A percentile compares a stretch with the other conserved stretches of the same genome.
Evolutionary conservation across 2,797 vertebrate genomes (phyloP).

Genomic region (Melanotaenia boesemani): DNA sequence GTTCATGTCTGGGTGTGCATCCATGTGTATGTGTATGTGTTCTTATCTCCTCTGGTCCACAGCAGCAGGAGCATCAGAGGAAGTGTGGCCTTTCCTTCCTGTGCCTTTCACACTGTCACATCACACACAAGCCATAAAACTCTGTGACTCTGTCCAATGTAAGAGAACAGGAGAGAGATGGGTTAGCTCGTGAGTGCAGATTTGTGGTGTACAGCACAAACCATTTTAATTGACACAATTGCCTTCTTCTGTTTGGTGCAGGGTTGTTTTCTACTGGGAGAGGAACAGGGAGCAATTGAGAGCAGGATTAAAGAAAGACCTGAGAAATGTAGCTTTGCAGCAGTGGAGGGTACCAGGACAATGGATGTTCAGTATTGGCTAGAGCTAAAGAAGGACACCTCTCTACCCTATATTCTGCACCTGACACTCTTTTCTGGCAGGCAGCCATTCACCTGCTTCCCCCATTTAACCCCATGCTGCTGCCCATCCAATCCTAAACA

Average conservation of each 20-base stretch:
- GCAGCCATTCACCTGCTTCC: conserved; percentile 48
- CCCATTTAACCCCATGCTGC: conserved; percentile 37
- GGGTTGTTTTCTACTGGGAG: conserved; percentile 50
- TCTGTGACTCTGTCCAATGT: conserved; percentile 52
- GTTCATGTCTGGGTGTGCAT: conserved; percentile 49
- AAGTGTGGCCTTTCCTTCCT: conserved; percentile 85
- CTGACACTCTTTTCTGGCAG: conserved; percentile 64
- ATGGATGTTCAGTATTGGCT: conserved; percentile 53
- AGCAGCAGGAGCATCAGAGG: conserved; percentile 84
- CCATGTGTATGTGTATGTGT: conserved; percentile 54
- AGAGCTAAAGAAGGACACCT: conserved; percentile 72
- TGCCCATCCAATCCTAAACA: conserved; percentile 34
- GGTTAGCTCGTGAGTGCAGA: conserved; percentile 30
- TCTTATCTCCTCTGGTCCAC: conserved; percentile 80
- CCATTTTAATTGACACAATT: conserved; percentile 69
- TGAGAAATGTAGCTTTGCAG: conserved; percentile 45
- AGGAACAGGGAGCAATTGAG: conserved; percentile 44
- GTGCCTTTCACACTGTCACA: conserved; percentile 84
- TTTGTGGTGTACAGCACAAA: conserved; percentile 64
- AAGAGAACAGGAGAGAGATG: background rate
- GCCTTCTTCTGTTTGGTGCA: conserved; percentile 55
- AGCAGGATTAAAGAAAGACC: conserved; percentile 30
- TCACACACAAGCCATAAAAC: conserved; percentile 73
- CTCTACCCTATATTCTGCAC: conserved; percentile 68
- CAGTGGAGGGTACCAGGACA: conserved; percentile 62